Evolutionary conservation across 2,113 vertebrate genomes (phyloP).

Genomic region (Periophthalmus modestus): DNA sequence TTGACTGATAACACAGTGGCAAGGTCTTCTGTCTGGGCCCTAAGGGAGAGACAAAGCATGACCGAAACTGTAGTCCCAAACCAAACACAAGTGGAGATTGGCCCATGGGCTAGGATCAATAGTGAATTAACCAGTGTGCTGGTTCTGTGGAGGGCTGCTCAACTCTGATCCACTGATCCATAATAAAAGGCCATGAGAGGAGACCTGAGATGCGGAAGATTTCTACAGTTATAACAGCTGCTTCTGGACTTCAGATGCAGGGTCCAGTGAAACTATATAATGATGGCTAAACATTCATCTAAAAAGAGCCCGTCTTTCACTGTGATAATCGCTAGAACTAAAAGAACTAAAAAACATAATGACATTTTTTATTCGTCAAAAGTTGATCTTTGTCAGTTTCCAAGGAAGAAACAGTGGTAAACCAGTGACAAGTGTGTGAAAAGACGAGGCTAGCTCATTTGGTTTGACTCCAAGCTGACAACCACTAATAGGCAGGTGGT

Average conservation of each 20-base stretch:
- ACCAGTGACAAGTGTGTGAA: not conserved
- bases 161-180: conserved; percentile 70
- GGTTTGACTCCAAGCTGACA: not conserved
- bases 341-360: no score
- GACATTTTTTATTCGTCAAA: no score
- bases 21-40: conserved; percentile 58
- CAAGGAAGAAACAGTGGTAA: not conserved
- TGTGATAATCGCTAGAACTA: not conserved
- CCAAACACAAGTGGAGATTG: conserved; percentile 76
- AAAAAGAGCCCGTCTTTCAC: not conserved
- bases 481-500: not conserved
- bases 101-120: conserved; percentile 75
- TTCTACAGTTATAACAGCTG: conserved; percentile 18
- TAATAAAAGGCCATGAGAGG: conserved; percentile 60
- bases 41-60: conserved; percentile 67
- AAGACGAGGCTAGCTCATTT: not conserved
- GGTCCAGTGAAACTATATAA: conserved; percentile 26
- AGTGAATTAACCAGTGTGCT: conserved; percentile 80
- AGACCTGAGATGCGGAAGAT: conserved; percentile 40
- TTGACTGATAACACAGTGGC: conserved; percentile 70
- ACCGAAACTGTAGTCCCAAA: conserved; percentile 74
- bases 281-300: conserved; percentile 12
- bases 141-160: conserved; percentile 62
- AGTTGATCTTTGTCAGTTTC: not conserved
- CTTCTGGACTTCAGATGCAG: conserved; percentile 1